Evolutionary conservation across 92 coral and sea anemone genomes (phyloP), one percentile per base, ranked within the genome.

Genomic region (Paramuricea clavata): DNA sequence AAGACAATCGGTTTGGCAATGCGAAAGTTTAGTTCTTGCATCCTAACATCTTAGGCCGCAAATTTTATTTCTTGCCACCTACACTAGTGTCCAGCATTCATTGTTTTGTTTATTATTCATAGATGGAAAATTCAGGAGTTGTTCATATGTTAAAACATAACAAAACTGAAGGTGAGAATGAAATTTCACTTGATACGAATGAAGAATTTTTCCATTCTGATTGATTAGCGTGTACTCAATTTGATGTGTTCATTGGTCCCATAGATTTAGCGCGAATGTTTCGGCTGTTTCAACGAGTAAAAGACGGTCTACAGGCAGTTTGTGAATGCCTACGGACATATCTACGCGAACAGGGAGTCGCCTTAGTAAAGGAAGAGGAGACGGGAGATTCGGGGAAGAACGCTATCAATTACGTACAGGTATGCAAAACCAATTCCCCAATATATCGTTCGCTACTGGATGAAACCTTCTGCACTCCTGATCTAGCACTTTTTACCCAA

Each of bases 41-140:
- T n/a, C n/a, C n/a, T n/a, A n/a, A n/a, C n/a, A n/a, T n/a, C n/a
- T n/a, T n/a, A n/a, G n/a, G n/a, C n/a, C n/a, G n/a, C n/a, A n/a
- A n/a, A n/a, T n/a, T n/a, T n/a, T n/a, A n/a, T n/a, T n/a, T n/a
- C n/a, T n/a, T n/a, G 26, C 23, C 15, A n/a, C 15, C 21, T 21
- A 52, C 11, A 13, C 19, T 6, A 56, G 16, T 23, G 0, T 16
- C 16, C 21, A 56, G 0, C 6, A 32, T 13, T n/a, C n/a, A n/a
- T n/a, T n/a, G n/a, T n/a, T 65, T 5, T 28, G 17, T 13, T 28
- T 28, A 28, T 28, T 19, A 28, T 59, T 79, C 41, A 36, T 39
- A 79, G 88, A 96, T 96, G 99, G 99, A 96, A 49, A 96, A 96
- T 87, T 96, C 99, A 0, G 99, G 99, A 50, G 99, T 96, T 30